phyloP scores from a whole-genome alignment of 2,113 vertebrate species.

The Ascaphus truei region DNA sequence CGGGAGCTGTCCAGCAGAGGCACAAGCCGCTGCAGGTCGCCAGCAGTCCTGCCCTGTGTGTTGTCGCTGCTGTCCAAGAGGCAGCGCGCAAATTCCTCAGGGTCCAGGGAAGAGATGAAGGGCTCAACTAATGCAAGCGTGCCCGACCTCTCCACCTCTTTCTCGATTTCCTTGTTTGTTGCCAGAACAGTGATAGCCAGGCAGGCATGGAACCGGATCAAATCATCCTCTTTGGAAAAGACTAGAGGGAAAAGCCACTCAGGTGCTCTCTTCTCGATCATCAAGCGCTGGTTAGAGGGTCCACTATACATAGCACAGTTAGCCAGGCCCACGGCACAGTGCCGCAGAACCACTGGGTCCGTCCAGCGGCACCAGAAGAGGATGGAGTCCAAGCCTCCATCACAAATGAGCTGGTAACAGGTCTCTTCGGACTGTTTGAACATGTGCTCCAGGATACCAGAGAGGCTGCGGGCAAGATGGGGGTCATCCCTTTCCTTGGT shows the following conservation, averaged over 20 bases:
- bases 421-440: slow-evolving; percentile 98
- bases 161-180: slow-evolving; percentile 89
- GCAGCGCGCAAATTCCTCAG: slow-evolving; percentile 75
- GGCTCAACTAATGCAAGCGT: slow-evolving; percentile 95
- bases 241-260: slow-evolving; percentile 96
- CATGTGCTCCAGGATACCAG: slow-evolving; percentile 96
- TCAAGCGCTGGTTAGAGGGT: slow-evolving; percentile 82
- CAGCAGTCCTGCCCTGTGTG: slow-evolving; percentile 80
- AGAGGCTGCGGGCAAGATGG: slow-evolving; percentile 77
- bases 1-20: slow-evolving; percentile 85
- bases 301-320: slow-evolving; percentile 96
- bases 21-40: slow-evolving; percentile 87
- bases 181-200: slow-evolving; percentile 87
- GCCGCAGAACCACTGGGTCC: slow-evolving; percentile 77
- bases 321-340: slow-evolving; percentile 88
- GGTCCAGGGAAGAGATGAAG: slow-evolving; percentile 87
- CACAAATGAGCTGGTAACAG: slow-evolving; percentile 77
- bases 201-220: slow-evolving; percentile 87
- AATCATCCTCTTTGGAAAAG: slow-evolving; percentile 88
- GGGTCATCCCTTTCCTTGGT: slow-evolving; percentile 78
- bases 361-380: slow-evolving; percentile 94
- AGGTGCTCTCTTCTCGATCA: slow-evolving; percentile 88
- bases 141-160: slow-evolving; percentile 90
- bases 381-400: slow-evolving; percentile 84
- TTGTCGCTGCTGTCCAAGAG: slow-evolving; percentile 81